Percentiles rank a stretch among this genome's conserved stretches.
Conservation (phyloP, 2,797 vertebrate genomes). For the Xiphorhynchus erythropygius region DNA sequence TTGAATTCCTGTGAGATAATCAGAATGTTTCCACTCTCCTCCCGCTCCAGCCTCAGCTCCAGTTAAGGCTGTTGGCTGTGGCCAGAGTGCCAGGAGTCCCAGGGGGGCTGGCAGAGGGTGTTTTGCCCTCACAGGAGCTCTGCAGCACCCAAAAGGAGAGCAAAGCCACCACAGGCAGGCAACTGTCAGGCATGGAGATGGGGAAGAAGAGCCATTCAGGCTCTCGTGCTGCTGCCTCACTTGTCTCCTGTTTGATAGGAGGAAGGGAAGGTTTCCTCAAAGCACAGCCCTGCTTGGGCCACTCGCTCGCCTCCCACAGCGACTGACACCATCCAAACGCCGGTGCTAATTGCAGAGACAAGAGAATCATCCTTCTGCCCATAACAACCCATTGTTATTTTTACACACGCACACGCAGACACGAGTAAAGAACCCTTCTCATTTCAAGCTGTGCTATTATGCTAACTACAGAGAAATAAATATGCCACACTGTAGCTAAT, state of each 20-base stretch:
- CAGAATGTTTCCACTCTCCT: not conserved
- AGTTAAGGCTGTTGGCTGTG: not conserved
- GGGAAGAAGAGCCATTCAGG: rapidly evolving
- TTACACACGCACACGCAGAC: not conserved
- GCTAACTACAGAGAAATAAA: slow-evolving; percentile 59
- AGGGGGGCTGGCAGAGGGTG: rapidly evolving
- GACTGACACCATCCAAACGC: not conserved
- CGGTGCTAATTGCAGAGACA: not conserved
- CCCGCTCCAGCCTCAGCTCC: not conserved
- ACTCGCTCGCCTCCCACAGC: not conserved
- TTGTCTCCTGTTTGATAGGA: not conserved
- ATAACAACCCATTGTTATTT: not conserved
- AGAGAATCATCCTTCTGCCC: not conserved
- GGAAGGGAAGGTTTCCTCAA: not conserved
- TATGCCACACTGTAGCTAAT: slow-evolving; percentile 34
- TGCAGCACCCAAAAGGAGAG: not conserved
- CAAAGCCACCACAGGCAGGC: not conserved
- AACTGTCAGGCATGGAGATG: rapidly evolving
- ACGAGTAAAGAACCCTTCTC: not conserved
- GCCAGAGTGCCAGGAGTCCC: not conserved
- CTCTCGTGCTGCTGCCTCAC: not conserved
- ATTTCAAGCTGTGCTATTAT: slow-evolving; percentile 43
- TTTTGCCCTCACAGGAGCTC: rapidly evolving
- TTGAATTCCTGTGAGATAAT: not conserved
- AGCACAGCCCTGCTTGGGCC: not conserved